Base-by-base conservation (phyloP, 1,140 invertebrate species). In the Protaetia brevitarsis region DNA sequence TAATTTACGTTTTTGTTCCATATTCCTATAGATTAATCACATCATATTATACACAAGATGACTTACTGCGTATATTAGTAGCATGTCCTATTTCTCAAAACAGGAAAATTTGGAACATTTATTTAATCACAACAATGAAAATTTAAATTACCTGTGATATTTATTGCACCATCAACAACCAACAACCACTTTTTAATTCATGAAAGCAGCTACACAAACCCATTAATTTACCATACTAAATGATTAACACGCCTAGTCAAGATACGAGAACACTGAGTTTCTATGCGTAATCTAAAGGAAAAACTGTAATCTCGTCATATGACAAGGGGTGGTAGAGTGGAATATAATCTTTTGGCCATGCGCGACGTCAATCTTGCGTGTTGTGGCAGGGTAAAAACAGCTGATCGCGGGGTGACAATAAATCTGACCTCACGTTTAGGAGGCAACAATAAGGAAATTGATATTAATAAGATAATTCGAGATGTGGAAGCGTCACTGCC, bases 381-480 rank as follows among this genome's bases (percentile, higher is more conserved):
- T 19, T 23, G 41, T 23, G 41, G 41, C 19, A 51, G 41, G 41
- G 41, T 51, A 23, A 51, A 19, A 51, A 51, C 41, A 51, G 41
- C 41, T 51, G 41, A 51, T 51, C 41, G 4, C 26, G 11, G 41
- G 41, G 41, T 51, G 41, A 51, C 41, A 23, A 51, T 23, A 51
- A 51, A 51, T 51, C 41, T 26, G 41, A 51, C 41, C 41, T 51
- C 19, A 51, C 41, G 41, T 51, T 51, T 51, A 51, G 41, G 26
- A 8, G 41, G 41, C 21, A 23, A 19, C 41, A 51, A 51, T 23
- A 51, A 51, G 41, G 41, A 51, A 51, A 19, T 51, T 51, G 41
- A 51, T 51, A 23, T 21, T 51, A 51, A 51, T 51, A 51, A 51
- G 41, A 51, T 51, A 51, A 51, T 51, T 51, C 41, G 41, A 51